Base-by-base conservation (phyloP, 2,888 invertebrate genomes). In the Serripes groenlandicus region DNA sequence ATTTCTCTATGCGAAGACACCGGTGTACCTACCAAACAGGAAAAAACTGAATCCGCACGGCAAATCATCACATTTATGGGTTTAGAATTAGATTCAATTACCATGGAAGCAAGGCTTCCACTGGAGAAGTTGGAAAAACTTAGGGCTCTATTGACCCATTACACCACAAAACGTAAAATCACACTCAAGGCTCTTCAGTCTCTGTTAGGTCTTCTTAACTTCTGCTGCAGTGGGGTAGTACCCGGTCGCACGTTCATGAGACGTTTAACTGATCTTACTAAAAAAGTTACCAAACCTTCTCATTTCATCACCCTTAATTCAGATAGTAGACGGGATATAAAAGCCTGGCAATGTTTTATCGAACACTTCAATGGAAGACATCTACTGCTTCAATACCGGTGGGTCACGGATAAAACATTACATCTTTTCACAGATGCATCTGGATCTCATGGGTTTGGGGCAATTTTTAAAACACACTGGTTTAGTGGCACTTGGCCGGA, bases 361-460 rank as follows among this genome's bases (percentile, higher is more conserved):
- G 34, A 66, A 3, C 73, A 81, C 82, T 85, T 52, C n/a, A 85
- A 85, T 79, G 85, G 79, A 7, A 60, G 58, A 60, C 56, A 66
- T 7, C 32, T 85, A 5, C 42, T 85, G 3, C 52, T 58, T 18
- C 23, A 78, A 0, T 26, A 78, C 37, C 21, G 60, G n/a, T 83
- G 82, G 82, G 26, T 71, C 4, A 23, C 75, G 0, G 30, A 30
- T 32, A 23, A 58, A 0, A 28, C 23, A 0, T 34, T 79, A 32
- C 75, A 78, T 34, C 35, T 82, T 9, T 49, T 58, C n/a, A 82
- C 78, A 15, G 78, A 78, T 52, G 78, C 78, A 35, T 52, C 82
- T 3, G 79, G 83, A 9, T 23, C 78, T 7, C 26, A 77, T 37
- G 88, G 84, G 15, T 88, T 64, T 75, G 86, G 84, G 0, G 86